phyloP scores from a whole-genome alignment of 1,140 invertebrate genomes.

The Papilio polyxenes region DNA sequence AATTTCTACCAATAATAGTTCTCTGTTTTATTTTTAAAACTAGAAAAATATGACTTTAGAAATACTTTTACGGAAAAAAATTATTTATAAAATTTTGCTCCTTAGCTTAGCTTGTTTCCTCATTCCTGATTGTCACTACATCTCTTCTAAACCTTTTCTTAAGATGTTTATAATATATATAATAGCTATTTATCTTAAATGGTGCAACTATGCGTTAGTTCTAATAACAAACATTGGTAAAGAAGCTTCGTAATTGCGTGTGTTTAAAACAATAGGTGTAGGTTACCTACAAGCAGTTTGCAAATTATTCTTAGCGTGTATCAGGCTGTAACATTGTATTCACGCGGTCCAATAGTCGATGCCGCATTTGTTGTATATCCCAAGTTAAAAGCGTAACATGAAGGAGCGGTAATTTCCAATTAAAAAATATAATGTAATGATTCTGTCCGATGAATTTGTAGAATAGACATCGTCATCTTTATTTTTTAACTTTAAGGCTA shows the following conservation, averaged over 20 bases:
- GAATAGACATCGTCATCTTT: too few species aligned
- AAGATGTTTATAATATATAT: background rate
- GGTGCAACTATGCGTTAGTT: background rate
- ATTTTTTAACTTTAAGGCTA: too few species aligned
- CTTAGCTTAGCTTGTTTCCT: background rate
- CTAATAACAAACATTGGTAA: background rate
- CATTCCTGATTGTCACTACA: background rate
- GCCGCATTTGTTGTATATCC: constrained; percentile 41
- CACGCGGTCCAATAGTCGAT: constrained; percentile 53
- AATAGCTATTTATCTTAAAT: background rate
- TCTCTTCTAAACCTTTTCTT: background rate
- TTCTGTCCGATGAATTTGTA: too few species aligned
- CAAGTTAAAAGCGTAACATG: constrained; percentile 33
- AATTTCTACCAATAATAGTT: too few species aligned
- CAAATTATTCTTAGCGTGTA: constrained; percentile 24
- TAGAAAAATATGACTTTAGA: too few species aligned
- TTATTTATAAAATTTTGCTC: too few species aligned
- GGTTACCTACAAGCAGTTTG: constrained; percentile 2
- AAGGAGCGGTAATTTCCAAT: too few species aligned
- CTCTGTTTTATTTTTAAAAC: too few species aligned
- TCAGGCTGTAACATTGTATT: constrained; percentile 46
- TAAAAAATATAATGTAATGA: too few species aligned
- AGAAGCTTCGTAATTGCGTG: constrained; percentile 2
- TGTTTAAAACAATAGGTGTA: constrained; percentile 14
- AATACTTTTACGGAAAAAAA: too few species aligned